Base-by-base conservation (phyloP, 2,113 vertebrate genomes). In the Thamnophis sirtalis region DNA sequence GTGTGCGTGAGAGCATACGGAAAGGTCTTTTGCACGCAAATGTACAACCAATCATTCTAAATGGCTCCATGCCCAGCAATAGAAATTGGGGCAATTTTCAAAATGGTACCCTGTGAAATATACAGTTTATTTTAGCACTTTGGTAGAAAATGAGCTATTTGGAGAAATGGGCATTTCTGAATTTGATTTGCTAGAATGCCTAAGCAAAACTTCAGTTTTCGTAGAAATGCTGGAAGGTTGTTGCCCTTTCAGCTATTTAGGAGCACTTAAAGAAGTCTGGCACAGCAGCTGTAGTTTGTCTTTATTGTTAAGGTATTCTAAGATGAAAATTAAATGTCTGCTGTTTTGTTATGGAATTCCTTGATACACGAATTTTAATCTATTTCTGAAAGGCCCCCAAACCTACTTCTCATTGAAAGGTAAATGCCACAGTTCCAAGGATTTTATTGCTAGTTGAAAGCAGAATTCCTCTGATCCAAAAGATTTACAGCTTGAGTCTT, bases 41-140 rank as follows among this genome's bases (percentile, higher is more conserved):
- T 1, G 9, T 54, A 33, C 50, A 49, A 10, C 60, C 73, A 88
- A 24, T 55, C 3, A 9, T 80, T 88, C 38, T 48, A 92, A 55
- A 55, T 56, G 86, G 63, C 26, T 84, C 19, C 22, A 43, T 55
- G 38, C 63, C 63, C 63, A 84, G 86, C 5, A 53, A 58, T 5
- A 6, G 48, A 58, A 80, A 88, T 21, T 80, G 86, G 91, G 51
- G 48, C 63, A 80, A 92, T 92, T 88, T 92, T 84, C 63, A 88
- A 88, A 92, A 88, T 80, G 60, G 91, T 43, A 88, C 24, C 33
- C 5, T 88, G 50, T 38, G 22, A 80, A 56, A n/a, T 17, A 17
- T 84, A 80, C 51, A 10, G 33, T 56, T 92, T 56, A 54, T 84
- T 88, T 56, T 88, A 80, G 24, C 49, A 38, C 26, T 24, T 88